Evolutionary conservation across 2,113 vertebrate species (phyloP).

Genomic region (Lagenorhynchus albirostris): DNA sequence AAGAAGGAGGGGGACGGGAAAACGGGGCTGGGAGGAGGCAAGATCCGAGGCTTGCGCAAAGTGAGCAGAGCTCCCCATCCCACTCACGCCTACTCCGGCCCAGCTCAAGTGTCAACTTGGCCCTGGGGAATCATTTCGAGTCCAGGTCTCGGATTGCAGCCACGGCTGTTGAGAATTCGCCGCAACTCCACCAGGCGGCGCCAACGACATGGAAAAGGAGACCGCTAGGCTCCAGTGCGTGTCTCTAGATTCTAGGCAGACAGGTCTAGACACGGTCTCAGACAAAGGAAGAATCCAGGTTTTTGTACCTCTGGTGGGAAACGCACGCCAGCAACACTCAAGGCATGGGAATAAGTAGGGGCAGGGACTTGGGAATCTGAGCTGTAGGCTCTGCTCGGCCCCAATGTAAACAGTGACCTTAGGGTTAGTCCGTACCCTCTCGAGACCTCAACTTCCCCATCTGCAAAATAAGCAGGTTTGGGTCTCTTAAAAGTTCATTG

Average conservation of each 20-base stretch:
- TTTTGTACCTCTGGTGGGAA: background rate
- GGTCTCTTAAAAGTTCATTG: background rate
- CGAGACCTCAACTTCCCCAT: background rate
- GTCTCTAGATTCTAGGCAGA: background rate
- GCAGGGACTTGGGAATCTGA: background rate
- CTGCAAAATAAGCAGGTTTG: background rate
- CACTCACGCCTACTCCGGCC: background rate
- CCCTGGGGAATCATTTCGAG: background rate
- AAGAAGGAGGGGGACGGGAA: background rate
- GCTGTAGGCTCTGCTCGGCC: background rate
- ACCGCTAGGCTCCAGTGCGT: background rate
- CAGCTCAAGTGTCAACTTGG: background rate
- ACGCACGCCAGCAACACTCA: background rate
- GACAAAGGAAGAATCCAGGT: slow-evolving; percentile 40
- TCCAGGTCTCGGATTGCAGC: background rate
- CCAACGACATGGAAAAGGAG: slow-evolving; percentile 37
- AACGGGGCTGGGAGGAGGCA: background rate
- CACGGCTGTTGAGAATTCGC: background rate
- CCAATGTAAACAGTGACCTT: background rate
- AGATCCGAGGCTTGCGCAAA: background rate
- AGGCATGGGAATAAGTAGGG: background rate
- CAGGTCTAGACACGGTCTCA: background rate
- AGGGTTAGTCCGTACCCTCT: background rate
- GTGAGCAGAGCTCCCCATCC: background rate
- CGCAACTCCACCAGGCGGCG: slow-evolving; percentile 64